These are phyloP conservation scores for Caerostris extrusa DNA, from an alignment of 1,140 invertebrate genomes.

Conservation along the genomic window DNA sequence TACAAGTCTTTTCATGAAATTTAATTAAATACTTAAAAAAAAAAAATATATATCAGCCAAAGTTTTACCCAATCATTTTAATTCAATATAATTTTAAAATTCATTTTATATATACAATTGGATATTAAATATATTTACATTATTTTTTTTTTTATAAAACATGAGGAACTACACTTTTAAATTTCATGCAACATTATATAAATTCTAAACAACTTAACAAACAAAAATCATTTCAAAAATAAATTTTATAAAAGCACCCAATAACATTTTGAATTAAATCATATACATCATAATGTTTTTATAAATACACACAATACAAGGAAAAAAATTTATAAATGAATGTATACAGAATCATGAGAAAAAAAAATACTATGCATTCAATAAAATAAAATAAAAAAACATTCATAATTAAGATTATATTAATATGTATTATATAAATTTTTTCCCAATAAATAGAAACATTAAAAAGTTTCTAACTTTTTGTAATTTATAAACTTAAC, in stretches of 20 bases:
- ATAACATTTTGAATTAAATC: not conserved
- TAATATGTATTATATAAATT: no score
- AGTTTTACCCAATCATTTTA: not conserved
- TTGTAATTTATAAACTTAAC: no score
- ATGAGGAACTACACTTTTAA: conserved; percentile 1
- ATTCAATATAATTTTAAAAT: not conserved
- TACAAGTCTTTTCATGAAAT: no score
- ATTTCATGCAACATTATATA: not conserved
- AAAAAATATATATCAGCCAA: no score
- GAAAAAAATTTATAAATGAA: no score
- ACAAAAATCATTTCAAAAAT: not conserved
- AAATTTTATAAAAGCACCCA: not conserved
- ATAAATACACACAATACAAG: not conserved
- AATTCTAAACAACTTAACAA: not conserved
- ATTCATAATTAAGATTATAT: no score
- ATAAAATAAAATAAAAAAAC: no score
- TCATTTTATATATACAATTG: not conserved
- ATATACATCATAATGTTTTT: not conserved
- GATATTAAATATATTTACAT: not conserved
- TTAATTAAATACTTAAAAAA: no score
- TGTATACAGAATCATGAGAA: no score
- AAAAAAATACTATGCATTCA: no score
- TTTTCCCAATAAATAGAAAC: no score
- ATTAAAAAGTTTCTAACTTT: no score
- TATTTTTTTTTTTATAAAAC: not conserved